Base-by-base conservation (phyloP, 2,888 invertebrate species). In the Catotricha subobsoleta region DNA sequence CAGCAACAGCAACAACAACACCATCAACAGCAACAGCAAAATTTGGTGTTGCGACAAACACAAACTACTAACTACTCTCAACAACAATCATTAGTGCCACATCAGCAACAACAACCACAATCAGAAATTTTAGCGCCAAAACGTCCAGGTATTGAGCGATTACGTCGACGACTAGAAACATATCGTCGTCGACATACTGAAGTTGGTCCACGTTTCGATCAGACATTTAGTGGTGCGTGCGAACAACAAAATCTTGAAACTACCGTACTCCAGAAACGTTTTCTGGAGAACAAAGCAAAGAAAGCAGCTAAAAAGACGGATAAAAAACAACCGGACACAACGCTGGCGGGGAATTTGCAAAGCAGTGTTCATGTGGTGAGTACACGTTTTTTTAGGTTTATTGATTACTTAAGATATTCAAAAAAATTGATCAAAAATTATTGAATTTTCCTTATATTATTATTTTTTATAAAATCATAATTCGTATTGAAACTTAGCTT, bases 221-320 rank as follows among this genome's bases (percentile, higher is more conserved):
- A 84, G 58, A 80, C 84, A 48, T 82, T 86, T 63, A 82, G 72
- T 57, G 83, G 83, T 30, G 71, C 82, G 46, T 84, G 84, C 66
- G 90, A 91, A 56, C 88, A 88, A 59, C 87, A 91, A 60, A 77
- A 82, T 52, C 76, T 88, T 65, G 90, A 91, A 62, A 90, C 91
- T 28, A 70, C 78, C 50, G 75, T 83, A 48, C 69, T 92, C 47
- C 84, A 87, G 61, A 88, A 91, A 64, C 74, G 86, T 48, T 91
- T 80, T 64, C 71, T 90, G 52, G 92, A 92, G 65, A 81, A 80
- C 59, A 91, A 88, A 62, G 79, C 84, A 49, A 91, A 91, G 64
- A 79, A 81, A 49, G 79, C 81, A 45, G 73, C 74, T 57, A 90
- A 88, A 65, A 84, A 84, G 67, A 82, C 78, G 57, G 76, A 76